A percentile compares a stretch with the other conserved stretches of the same genome.
These are phyloP conservation scores for Drosophila atripex DNA, from an alignment of 2,888 invertebrate species.

Conservation along the genomic window DNA sequence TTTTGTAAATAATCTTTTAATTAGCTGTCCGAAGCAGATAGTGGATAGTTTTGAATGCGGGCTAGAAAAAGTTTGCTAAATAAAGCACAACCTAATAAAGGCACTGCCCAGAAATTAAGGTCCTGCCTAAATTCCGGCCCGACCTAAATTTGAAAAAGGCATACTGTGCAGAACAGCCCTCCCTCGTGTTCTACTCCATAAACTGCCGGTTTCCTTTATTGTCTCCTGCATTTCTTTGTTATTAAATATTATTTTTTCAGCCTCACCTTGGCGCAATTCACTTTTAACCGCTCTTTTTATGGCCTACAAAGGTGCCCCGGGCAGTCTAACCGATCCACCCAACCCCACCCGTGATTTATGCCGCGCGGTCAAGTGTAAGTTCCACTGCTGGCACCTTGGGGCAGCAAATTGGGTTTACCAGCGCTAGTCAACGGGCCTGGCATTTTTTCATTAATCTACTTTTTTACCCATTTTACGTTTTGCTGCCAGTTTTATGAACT, in stretches of 20 bases:
- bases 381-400: slow-evolving; percentile 59
- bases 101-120: slow-evolving; percentile 1
- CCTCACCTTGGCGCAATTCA: slow-evolving; percentile 58
- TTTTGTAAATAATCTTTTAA: not conserved
- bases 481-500: slow-evolving; percentile 63
- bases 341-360: slow-evolving; percentile 63
- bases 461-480: slow-evolving; percentile 30
- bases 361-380: slow-evolving; percentile 78
- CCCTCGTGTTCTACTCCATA: slow-evolving; percentile 11
- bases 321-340: slow-evolving; percentile 8
- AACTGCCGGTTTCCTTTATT: slow-evolving; percentile 44
- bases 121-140: slow-evolving; percentile 1
- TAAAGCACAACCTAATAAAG: not conserved
- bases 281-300: slow-evolving; percentile 58
- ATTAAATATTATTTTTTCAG: slow-evolving; percentile 68
- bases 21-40: not conserved
- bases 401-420: slow-evolving; percentile 76
- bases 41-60: not conserved
- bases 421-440: slow-evolving; percentile 52
- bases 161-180: not conserved
- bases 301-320: slow-evolving; percentile 50
- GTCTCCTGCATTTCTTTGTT: slow-evolving; percentile 69
- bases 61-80: not conserved
- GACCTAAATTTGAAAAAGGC: slow-evolving; percentile 19
- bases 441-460: slow-evolving; percentile 61